Evolutionary conservation across 2,113 vertebrate species (phyloP).

Genomic region (Polypterus senegalus): DNA sequence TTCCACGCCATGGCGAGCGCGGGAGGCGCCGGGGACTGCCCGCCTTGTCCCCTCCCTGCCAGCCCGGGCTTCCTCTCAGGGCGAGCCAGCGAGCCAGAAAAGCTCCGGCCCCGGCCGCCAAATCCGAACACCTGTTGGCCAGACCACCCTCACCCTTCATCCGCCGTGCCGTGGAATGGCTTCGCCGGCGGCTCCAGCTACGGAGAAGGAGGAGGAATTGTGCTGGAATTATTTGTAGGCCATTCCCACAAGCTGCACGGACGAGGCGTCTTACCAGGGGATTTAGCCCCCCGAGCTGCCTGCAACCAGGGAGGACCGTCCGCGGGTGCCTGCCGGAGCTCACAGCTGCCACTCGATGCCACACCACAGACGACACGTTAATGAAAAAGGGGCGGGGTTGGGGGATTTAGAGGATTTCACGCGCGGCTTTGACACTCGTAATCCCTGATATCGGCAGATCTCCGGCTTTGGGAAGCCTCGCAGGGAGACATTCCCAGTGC

Average conservation of each 20-base stretch:
- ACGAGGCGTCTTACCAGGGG: constrained; percentile 28
- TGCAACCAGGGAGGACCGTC: constrained; percentile 45
- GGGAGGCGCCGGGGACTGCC: constrained; percentile 41
- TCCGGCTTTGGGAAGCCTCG: constrained; percentile 55
- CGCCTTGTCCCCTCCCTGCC: constrained; percentile 42
- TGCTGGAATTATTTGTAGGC: constrained; percentile 60
- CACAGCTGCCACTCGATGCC: constrained; percentile 71
- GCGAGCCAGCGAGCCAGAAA: constrained; percentile 42
- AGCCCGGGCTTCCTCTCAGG: constrained; percentile 36
- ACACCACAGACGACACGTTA: constrained; percentile 48
- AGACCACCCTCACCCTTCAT: constrained; percentile 40
- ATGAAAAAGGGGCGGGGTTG: constrained; percentile 53
- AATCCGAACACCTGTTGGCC: constrained; percentile 74
- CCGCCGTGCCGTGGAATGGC: constrained; percentile 70
- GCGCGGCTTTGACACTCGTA: constrained; percentile 46
- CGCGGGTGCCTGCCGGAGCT: constrained; percentile 71
- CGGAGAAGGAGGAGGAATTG: constrained; percentile 40
- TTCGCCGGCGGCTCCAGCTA: constrained; percentile 57
- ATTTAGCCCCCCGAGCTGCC: constrained; percentile 38
- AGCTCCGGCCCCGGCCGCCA: constrained; percentile 45
- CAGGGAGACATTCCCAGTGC: constrained; percentile 45
- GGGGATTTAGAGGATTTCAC: constrained; percentile 53
- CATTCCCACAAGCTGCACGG: constrained; percentile 58
- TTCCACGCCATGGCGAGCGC: constrained; percentile 71
- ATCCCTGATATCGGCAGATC: constrained; percentile 51